Percentiles rank a stretch among this genome's conserved stretches.
Conservation (phyloP, 2,888 invertebrate genomes). For the Liopterus haemorrhoidalis region DNA sequence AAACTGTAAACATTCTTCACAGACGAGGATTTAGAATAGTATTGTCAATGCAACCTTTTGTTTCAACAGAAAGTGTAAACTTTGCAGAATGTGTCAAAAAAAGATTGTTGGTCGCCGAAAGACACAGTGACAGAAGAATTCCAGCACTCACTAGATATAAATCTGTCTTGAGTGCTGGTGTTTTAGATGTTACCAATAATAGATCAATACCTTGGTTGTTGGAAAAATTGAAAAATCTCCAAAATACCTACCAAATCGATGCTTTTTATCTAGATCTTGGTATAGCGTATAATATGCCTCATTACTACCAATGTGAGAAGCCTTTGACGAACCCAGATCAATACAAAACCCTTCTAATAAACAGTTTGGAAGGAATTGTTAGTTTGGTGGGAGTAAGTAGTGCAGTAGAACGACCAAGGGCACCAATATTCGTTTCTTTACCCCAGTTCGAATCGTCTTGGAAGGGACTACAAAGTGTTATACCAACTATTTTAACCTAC, state of each 20-base stretch:
- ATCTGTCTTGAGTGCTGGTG: conserved; percentile 71
- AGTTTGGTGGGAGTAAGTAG: conserved; percentile 77
- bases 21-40: conserved; percentile 81
- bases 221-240: conserved; percentile 63
- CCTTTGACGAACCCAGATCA: conserved; percentile 74
- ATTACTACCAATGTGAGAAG: conserved; percentile 73
- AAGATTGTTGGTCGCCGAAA: conserved; percentile 70
- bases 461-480: conserved; percentile 64
- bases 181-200: conserved; percentile 82
- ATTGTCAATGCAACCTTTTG: conserved; percentile 85
- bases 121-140: conserved; percentile 69
- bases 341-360: conserved; percentile 68
- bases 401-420: conserved; percentile 72
- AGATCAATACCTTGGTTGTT: conserved; percentile 74
- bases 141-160: conserved; percentile 80
- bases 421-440: conserved; percentile 79
- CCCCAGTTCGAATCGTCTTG: conserved; percentile 84
- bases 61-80: conserved; percentile 76
- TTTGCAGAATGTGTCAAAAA: conserved; percentile 74
- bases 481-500: conserved; percentile 81
- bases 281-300: conserved; percentile 78
- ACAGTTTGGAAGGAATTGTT: conserved; percentile 56
- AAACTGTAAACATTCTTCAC: conserved; percentile 73
- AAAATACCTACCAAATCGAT: conserved; percentile 71
- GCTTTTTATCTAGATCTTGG: conserved; percentile 80